Base-by-base conservation (phyloP, 2,797 vertebrate species). In the Periparus ater region DNA sequence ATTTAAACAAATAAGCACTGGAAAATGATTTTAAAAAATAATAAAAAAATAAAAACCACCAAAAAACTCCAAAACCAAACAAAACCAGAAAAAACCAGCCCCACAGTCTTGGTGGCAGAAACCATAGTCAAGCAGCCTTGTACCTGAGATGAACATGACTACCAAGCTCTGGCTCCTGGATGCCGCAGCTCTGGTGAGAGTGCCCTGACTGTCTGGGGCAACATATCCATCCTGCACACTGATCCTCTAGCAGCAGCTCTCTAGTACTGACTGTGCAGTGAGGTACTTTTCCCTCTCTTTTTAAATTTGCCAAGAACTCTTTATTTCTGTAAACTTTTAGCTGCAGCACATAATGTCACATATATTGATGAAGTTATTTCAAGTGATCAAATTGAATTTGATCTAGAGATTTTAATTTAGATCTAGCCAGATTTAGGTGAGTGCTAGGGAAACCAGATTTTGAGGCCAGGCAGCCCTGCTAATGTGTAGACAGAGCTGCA, bases 341-440 rank as follows among this genome's bases (percentile, higher is more conserved):
- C 26, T 83, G 21, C 7, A 51, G 29, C 0, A 0, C 7, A 6
- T 21, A 62, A 62, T 26, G 16, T 47, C 74, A n/a, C 0, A 0
- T 22, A 8, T 38, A 45, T 16, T 38, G 18, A 9, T 0, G 0
- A 9, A 3, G 6, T 20, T 34, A 45, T 73, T 82, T 57, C 22
- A 82, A 60, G 29, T 20, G 38, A 42, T 4, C 50, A 63, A 30
- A 16, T 0, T 60, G 34, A 79, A 21, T 63, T 53, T 85, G 16
- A 40, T 27, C n/a, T 38, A 61, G 51, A 60, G 11, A 4, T 42
- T 77, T 82, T 38, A 6, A 13, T 17, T 57, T 45, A 65, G 12
- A 38, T 42, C 42, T 50, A 42, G 26, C 4, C 32, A 87, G 48
- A 55, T 63, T 76, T 67, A 76, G 6, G 5, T 47, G 27, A 67